Evolutionary conservation across 2,888 invertebrate species (phyloP).

Genomic region (Hypsopygia costalis): DNA sequence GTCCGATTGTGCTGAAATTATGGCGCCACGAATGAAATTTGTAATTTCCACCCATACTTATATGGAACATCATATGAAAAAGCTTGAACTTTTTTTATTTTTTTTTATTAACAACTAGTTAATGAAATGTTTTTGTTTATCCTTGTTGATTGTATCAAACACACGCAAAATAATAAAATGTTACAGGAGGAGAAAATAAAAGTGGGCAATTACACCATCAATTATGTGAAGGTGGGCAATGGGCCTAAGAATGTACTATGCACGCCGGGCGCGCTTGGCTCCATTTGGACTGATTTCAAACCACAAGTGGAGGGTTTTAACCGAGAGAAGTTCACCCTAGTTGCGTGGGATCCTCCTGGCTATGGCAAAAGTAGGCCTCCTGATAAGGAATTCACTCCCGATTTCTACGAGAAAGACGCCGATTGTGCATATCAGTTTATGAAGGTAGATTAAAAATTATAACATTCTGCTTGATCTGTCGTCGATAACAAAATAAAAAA

Average conservation of each 20-base stretch:
- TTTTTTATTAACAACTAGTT: too few relatives aligned
- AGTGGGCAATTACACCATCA: conserved; percentile 79
- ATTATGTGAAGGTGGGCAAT: conserved; percentile 80
- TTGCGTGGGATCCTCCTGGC: conserved; percentile 93
- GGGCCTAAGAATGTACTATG: conserved; percentile 83
- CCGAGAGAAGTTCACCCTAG: conserved; percentile 80
- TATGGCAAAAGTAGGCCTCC: conserved; percentile 93
- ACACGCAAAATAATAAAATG: too few relatives aligned
- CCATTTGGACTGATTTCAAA: conserved; percentile 90
- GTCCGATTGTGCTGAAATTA: too few relatives aligned
- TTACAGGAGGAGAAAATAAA: conserved; percentile 83
- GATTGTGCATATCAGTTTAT: conserved; percentile 85
- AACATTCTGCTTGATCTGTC: too few relatives aligned
- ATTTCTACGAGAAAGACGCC: conserved; percentile 90
- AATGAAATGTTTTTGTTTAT: too few relatives aligned
- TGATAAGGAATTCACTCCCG: conserved; percentile 82
- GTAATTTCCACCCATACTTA: too few relatives aligned
- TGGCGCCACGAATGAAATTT: too few relatives aligned
- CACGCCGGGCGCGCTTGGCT: conserved; percentile 90
- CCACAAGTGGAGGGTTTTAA: conserved; percentile 87
- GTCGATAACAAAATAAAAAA: too few relatives aligned
- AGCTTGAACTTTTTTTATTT: too few relatives aligned
- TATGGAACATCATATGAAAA: too few relatives aligned
- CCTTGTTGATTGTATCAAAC: too few relatives aligned
- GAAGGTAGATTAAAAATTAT: too few relatives aligned